Conservation (phyloP, 1,140 invertebrate genomes). For the Phymorhynchus buccinoides region DNA sequence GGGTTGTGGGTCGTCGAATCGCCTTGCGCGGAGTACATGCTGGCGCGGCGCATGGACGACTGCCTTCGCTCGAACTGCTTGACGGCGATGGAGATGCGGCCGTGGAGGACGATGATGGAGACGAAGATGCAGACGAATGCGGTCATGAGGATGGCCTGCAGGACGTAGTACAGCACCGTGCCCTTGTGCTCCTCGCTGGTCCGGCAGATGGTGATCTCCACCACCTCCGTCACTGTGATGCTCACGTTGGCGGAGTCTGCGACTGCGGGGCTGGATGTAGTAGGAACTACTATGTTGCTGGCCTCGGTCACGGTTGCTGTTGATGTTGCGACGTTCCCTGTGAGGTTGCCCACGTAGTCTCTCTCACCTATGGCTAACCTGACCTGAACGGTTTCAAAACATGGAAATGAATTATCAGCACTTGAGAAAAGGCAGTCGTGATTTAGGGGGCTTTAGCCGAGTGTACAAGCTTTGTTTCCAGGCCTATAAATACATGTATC, state of each 20-base stretch:
- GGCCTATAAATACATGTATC: too few relatives aligned
- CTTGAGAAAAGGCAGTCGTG: too few relatives aligned
- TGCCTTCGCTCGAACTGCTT: background rate
- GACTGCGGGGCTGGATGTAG: background rate
- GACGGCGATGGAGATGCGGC: constrained; percentile 22
- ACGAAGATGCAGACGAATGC: constrained; percentile 24
- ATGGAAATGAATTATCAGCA: too few relatives aligned
- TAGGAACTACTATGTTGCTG: too few relatives aligned
- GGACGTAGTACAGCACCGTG: constrained; percentile 23
- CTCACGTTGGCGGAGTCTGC: background rate
- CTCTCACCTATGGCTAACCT: background rate
- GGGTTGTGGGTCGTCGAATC: background rate
- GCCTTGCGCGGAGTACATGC: background rate
- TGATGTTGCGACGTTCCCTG: too few relatives aligned
- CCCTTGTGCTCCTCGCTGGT: constrained; percentile 29
- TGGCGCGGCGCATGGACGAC: background rate
- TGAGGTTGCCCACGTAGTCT: too few relatives aligned
- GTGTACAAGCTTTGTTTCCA: too few relatives aligned
- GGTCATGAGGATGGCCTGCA: background rate
- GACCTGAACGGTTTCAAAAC: too few relatives aligned
- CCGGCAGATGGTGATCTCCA: constrained; percentile 21
- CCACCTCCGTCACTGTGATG: background rate
- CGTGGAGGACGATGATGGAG: constrained; percentile 15
- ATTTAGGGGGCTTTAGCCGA: too few relatives aligned
- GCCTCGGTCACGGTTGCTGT: too few relatives aligned